These are phyloP conservation scores for Copsychus sechellarum DNA, from an alignment of 2,113 vertebrate genomes.

Conservation along the genomic window DNA sequence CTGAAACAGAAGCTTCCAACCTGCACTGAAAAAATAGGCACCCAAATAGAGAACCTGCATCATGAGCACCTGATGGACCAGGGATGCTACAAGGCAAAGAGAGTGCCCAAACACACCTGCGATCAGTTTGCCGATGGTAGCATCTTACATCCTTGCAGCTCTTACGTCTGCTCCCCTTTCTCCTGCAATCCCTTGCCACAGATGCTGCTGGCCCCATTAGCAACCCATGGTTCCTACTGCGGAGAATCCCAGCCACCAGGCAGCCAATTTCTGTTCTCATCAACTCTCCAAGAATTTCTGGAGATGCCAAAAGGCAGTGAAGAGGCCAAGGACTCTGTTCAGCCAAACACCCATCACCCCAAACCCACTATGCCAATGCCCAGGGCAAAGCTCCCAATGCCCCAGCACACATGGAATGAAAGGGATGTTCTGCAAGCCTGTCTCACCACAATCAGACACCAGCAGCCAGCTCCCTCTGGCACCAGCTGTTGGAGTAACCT, in stretches of 20 bases:
- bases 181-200: neutral
- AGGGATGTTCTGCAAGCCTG: neutral
- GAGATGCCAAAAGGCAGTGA: neutral
- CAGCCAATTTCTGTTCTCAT: neutral
- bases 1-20: neutral
- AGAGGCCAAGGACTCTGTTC: neutral
- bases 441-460: neutral
- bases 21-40: neutral
- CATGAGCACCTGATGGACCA: fast-evolving
- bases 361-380: fast-evolving
- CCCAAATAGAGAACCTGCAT: neutral
- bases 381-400: neutral
- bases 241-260: fast-evolving
- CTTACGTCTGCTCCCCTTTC: neutral
- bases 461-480: neutral
- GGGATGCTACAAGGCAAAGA: neutral
- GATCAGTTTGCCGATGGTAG: neutral
- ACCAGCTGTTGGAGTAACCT: neutral
- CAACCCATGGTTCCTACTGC: neutral
- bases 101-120: neutral
- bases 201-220: neutral
- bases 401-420: fast-evolving
- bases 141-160: neutral
- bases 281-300: neutral
- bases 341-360: neutral